Conservation (phyloP, 2,797 vertebrate species). For the Smutsia gigantea region DNA sequence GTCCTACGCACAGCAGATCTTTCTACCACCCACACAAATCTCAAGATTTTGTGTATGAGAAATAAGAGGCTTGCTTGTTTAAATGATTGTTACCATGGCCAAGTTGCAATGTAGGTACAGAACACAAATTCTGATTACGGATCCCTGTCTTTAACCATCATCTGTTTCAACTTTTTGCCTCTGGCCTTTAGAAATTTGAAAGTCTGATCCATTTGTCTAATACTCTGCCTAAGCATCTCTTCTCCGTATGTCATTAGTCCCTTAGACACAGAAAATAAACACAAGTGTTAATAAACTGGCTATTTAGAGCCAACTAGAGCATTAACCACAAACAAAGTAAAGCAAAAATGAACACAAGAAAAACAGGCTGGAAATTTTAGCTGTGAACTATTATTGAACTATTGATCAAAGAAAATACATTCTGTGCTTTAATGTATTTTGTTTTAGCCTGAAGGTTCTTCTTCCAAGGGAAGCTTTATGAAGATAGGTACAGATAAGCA, state of each 20-base stretch:
- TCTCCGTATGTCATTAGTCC: neutral
- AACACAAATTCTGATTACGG: neutral
- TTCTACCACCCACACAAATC: neutral
- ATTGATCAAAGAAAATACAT: neutral
- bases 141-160: neutral
- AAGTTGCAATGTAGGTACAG: neutral
- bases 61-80: neutral
- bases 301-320: neutral
- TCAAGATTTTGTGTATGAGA: neutral
- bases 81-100: neutral
- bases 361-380: neutral
- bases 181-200: neutral
- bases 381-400: constrained; percentile 30
- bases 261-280: neutral
- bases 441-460: constrained; percentile 23
- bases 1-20: neutral
- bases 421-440: constrained; percentile 29
- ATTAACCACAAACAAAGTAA: constrained; percentile 15
- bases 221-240: neutral
- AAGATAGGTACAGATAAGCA: neutral
- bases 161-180: neutral
- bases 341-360: neutral
- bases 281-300: neutral
- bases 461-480: neutral
- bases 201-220: neutral